Percentiles rank a stretch among this genome's conserved stretches.
Conservation (phyloP, 1,140 invertebrate species). For the Sitophilus oryzae region DNA sequence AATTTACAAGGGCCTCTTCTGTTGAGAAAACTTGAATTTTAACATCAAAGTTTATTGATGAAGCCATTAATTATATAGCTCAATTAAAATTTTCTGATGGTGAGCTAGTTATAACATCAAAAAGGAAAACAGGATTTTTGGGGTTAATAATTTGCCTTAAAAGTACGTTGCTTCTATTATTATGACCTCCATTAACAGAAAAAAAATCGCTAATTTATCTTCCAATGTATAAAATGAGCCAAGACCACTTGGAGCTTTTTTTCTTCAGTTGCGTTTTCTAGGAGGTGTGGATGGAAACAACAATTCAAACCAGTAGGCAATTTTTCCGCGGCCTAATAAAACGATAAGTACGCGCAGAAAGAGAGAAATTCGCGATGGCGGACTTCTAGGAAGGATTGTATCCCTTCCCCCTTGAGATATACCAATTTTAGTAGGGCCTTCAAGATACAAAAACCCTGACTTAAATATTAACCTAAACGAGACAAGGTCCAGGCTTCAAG, state of each 20-base stretch:
- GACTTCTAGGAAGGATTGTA: not conserved
- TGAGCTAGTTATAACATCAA: conserved; percentile 1
- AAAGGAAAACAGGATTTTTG: no score
- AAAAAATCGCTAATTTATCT: not conserved
- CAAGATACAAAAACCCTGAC: not conserved
- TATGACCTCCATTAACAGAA: no score
- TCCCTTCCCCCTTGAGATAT: not conserved
- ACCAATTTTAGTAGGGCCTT: not conserved
- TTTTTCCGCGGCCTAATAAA: not conserved
- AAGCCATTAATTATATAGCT: not conserved
- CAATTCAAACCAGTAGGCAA: not conserved
- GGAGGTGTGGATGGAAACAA: no score
- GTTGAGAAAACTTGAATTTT: not conserved
- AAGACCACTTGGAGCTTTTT: no score
- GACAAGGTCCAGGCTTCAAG: not conserved
- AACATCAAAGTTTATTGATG: conserved; percentile 3
- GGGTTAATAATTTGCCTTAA: no score
- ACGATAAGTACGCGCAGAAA: not conserved
- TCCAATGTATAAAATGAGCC: not conserved
- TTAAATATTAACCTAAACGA: no score
- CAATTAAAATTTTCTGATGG: conserved; percentile 4
- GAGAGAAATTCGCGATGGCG: not conserved
- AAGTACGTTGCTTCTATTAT: conserved; percentile 2
- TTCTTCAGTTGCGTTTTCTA: not conserved
- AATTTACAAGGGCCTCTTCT: not conserved